Evolutionary conservation across 2,797 vertebrate species (phyloP), one percentile per base, ranked within the genome.

Genomic region (Acanthurus leucopareius): DNA sequence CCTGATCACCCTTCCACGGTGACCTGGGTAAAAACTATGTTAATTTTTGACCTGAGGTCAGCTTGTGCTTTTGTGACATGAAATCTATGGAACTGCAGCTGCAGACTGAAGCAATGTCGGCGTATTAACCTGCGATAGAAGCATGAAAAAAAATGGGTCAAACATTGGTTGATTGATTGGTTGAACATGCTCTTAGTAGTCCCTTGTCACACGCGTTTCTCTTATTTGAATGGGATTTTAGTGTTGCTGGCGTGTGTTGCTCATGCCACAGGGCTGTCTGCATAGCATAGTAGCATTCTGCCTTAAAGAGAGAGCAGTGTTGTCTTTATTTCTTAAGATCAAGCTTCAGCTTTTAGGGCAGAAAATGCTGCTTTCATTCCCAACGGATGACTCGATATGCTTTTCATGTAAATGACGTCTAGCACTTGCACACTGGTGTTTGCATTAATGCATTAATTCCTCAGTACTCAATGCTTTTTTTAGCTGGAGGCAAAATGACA

Each of bases 371-470:
- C 86, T 86, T 89, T 85, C 66, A 63, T 92, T 91, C 88, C 88
- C 86, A 58, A 20, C 0, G 79, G 91, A 83, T 79, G 77, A 91
- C 85, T 85, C 77, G 73, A 90, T 87, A 70, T 90, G 90, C 70
- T 84, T 88, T 86, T 90, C 87, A 91, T 92, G 87, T 86, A 89
- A 92, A 91, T 91, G 84, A 81, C n/a, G 63, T 92, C 87, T 85
- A 73, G 87, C 91, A 66, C 85, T 87, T 70, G 82, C 86, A 86
- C 65, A 16, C 73, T 73, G 74, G 73, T 87, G 86, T 86, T 80
- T 92, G 86, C 88, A 89, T 92, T 92, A 91, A 90, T 86, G 86
- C 86, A 89, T 93, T 92, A 89, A 92, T 91, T 90, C 79, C 75
- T 90, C 71, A 47, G 75, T 80, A 32, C 85, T 90, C 54, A 82